Evolutionary conservation across 2,113 vertebrate species (phyloP).

Genomic region (Gnathonemus echidnorhynchus): DNA sequence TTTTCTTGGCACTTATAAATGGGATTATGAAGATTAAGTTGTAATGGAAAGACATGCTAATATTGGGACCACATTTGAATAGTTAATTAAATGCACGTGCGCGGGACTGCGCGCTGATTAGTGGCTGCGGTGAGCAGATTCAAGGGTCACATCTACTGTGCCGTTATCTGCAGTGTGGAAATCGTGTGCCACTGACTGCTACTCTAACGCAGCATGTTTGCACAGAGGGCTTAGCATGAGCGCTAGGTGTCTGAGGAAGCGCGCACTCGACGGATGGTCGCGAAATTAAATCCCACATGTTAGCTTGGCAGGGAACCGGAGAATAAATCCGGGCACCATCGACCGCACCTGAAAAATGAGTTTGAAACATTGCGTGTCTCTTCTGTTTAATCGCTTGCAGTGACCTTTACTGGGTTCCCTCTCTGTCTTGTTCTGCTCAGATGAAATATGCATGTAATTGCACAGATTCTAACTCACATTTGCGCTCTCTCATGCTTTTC

Average conservation of each 20-base stretch:
- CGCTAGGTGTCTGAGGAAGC: not conserved
- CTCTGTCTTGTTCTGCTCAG: not conserved
- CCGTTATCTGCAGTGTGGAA: not conserved
- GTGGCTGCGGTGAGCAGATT: not conserved
- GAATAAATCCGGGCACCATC: not conserved
- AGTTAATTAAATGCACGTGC: constrained; percentile 20
- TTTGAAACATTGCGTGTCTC: not conserved
- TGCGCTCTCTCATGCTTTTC: not conserved
- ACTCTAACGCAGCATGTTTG: not conserved
- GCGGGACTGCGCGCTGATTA: not conserved
- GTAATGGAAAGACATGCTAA: not conserved
- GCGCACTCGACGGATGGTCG: not conserved
- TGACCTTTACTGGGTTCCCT: constrained; percentile 10
- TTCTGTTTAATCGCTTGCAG: not conserved
- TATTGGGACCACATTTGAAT: not conserved
- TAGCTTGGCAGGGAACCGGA: not conserved
- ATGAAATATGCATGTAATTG: not conserved
- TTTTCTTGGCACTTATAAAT: not conserved
- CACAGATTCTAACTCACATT: not conserved
- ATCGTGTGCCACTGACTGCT: not conserved
- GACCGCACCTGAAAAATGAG: not conserved
- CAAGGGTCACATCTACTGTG: constrained; percentile 2
- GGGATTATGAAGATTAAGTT: constrained; percentile 10
- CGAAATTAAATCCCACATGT: not conserved
- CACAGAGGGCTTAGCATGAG: not conserved